These are phyloP conservation scores for Heterohyrax brucei DNA, from an alignment of 2,797 vertebrate species.

Conservation along the genomic window DNA sequence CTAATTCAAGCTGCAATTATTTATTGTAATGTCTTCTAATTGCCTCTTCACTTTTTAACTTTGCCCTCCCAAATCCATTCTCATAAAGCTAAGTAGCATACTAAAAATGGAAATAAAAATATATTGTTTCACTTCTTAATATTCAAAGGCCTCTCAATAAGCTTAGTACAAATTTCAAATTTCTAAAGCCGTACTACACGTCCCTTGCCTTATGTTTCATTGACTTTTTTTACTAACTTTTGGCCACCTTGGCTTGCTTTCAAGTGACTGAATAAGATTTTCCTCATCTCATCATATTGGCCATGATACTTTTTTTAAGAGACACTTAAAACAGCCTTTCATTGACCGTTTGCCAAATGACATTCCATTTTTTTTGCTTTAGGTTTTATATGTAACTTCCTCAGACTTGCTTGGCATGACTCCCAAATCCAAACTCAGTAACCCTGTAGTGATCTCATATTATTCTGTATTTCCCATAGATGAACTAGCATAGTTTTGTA, in stretches of 20 bases:
- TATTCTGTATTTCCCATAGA: slow-evolving; percentile 5
- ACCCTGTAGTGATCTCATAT: not conserved
- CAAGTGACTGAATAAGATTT: not conserved
- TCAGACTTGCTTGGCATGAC: not conserved
- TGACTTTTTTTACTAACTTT: not conserved
- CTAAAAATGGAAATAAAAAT: slow-evolving; percentile 11
- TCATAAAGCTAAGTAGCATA: not conserved
- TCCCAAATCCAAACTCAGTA: not conserved
- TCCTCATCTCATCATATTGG: not conserved
- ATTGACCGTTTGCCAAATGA: not conserved
- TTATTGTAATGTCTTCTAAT: not conserved
- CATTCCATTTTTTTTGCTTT: slow-evolving; percentile 32
- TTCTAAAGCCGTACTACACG: not conserved
- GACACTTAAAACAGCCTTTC: not conserved
- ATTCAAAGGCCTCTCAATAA: not conserved
- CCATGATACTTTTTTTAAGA: not conserved
- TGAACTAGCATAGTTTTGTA: not conserved
- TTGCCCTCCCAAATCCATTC: not conserved
- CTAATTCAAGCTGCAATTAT: not conserved
- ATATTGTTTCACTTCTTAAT: not conserved
- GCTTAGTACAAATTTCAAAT: not conserved
- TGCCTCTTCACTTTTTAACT: not conserved
- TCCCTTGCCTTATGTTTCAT: not conserved
- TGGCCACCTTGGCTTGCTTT: not conserved
- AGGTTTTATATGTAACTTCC: not conserved